phyloP scores from a whole-genome alignment of 2,888 invertebrate genomes.

The Melanostoma scalare region DNA sequence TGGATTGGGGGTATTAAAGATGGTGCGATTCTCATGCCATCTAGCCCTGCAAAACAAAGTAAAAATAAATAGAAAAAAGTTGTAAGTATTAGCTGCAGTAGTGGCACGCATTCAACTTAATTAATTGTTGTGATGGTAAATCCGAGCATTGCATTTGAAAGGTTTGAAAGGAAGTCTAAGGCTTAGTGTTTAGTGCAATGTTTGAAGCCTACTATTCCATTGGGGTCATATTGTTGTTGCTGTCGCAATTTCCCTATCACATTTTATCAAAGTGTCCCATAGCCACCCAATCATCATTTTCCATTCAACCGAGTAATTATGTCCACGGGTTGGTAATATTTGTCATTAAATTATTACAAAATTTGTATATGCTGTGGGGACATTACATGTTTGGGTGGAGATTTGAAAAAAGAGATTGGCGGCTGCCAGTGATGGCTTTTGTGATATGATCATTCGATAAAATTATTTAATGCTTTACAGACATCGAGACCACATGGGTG shows the following conservation, averaged over 20 bases:
- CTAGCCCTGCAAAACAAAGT: conserved; percentile 87
- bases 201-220: neutral
- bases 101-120: neutral
- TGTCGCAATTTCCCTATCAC: conserved; percentile 4
- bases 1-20: conserved; percentile 97
- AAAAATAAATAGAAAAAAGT: neutral
- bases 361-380: too few species aligned
- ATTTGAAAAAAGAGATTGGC: conserved; percentile 1
- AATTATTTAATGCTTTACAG: too few species aligned
- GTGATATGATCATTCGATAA: too few species aligned
- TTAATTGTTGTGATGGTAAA: too few species aligned
- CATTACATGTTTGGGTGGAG: neutral
- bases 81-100: conserved; percentile 6
- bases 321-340: neutral
- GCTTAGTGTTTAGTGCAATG: conserved; percentile 1
- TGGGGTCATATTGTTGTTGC: neutral
- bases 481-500: too few species aligned
- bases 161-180: neutral
- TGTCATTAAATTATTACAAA: conserved; percentile 41
- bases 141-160: neutral
- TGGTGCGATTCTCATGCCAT: conserved; percentile 95
- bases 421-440: too few species aligned
- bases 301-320: conserved; percentile 23
- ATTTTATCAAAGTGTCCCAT: conserved; percentile 13
- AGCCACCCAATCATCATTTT: neutral